A percentile compares a stretch with the other conserved stretches of the same genome.
Evolutionary conservation across 2,113 vertebrate species (phyloP).

Genomic region (Hoplias malabaricus): DNA sequence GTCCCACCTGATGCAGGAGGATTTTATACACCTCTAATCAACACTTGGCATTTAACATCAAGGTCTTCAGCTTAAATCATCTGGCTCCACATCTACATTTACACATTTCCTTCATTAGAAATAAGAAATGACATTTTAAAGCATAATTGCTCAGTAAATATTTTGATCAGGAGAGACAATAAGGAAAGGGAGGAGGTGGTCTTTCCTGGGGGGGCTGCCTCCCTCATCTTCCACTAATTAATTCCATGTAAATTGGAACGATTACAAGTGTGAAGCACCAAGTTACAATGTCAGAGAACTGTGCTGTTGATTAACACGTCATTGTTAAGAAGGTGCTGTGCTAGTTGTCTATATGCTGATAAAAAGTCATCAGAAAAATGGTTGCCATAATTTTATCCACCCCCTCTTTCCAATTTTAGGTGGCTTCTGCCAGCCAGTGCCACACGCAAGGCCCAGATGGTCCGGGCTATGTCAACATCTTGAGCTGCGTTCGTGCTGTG

Average conservation of each 20-base stretch:
- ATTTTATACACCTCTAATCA: too few species aligned
- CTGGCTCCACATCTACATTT: too few species aligned
- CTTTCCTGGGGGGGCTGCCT: not conserved
- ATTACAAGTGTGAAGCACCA: not conserved
- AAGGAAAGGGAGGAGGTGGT: too few species aligned
- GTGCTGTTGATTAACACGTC: not conserved
- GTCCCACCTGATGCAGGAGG: too few species aligned
- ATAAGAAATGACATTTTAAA: too few species aligned
- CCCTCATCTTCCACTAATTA: not conserved
- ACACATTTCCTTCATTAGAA: too few species aligned
- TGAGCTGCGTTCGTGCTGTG: conserved; percentile 49
- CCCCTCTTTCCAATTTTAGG: conserved; percentile 39
- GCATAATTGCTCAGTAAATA: too few species aligned
- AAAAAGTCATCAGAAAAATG: conserved; percentile 11
- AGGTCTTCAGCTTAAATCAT: too few species aligned
- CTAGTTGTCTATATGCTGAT: not conserved
- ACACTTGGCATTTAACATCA: too few species aligned
- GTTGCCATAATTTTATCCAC: conserved; percentile 36
- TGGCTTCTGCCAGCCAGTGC: conserved; percentile 38
- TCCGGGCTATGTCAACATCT: conserved; percentile 49
- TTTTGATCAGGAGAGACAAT: not conserved
- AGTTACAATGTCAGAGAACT: not conserved
- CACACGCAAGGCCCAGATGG: conserved; percentile 57
- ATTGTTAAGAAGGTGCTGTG: not conserved
- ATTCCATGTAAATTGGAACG: conserved; percentile 3